Conservation (phyloP, 2,797 vertebrate genomes). For the Lepilemur septentrionalis region DNA sequence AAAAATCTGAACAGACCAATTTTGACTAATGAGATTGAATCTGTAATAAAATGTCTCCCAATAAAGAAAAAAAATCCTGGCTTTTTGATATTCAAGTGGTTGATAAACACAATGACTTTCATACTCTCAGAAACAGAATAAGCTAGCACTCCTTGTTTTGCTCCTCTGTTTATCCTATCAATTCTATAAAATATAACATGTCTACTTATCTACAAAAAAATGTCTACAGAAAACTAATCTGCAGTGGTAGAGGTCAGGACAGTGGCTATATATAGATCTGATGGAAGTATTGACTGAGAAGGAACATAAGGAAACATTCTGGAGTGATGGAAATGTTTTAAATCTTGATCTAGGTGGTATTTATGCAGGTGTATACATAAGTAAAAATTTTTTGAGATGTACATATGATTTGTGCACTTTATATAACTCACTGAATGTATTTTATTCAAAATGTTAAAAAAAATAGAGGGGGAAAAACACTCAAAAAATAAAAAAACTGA, state of each 20-base stretch:
- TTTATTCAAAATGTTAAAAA: background rate
- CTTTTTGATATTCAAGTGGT: background rate
- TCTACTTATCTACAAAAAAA: background rate
- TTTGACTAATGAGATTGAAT: background rate
- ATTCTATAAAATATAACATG: background rate
- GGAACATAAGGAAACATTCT: background rate
- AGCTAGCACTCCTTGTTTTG: background rate
- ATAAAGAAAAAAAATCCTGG: background rate
- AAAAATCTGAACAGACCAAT: background rate
- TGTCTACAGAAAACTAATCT: background rate
- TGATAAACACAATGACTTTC: background rate
- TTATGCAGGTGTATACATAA: background rate
- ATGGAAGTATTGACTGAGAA: background rate
- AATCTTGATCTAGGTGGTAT: background rate
- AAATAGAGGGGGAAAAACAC: background rate
- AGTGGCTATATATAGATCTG: background rate
- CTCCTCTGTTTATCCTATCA: background rate
- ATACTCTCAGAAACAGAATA: background rate
- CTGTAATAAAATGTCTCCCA: background rate
- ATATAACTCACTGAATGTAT: background rate
- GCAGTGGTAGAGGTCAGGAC: background rate
- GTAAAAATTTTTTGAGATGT: background rate
- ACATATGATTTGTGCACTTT: background rate
- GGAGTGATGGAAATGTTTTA: background rate
- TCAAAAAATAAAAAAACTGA: background rate